A percentile compares a stretch with the other conserved stretches of the same genome.
Evolutionary conservation across 2,888 invertebrate genomes (phyloP).

Genomic region (Agrypnus murinus): DNA sequence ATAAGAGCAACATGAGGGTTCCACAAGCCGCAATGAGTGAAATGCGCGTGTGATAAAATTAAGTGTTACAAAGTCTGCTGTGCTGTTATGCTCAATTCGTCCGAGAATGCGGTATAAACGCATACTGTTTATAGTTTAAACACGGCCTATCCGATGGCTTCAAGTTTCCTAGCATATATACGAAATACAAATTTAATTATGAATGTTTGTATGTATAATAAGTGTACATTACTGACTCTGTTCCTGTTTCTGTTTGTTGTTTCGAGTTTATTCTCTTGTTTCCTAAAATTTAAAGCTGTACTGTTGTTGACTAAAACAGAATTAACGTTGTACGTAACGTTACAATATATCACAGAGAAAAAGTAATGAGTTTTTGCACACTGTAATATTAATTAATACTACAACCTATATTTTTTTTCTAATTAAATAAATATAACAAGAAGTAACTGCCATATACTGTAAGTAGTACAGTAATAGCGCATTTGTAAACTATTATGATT

Average conservation of each 20-base stretch:
- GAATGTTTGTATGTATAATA: conserved; percentile 63
- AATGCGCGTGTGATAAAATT: conserved; percentile 88
- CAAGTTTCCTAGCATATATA: conserved; percentile 55
- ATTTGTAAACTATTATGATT: conserved; percentile 18
- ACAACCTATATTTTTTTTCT: no score
- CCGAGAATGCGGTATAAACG: conserved; percentile 56
- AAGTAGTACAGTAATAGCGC: conserved; percentile 30
- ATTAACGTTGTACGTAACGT: conserved; percentile 19
- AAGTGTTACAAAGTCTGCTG: conserved; percentile 44
- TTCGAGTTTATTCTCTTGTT: conserved; percentile 48
- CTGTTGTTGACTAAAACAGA: conserved; percentile 34
- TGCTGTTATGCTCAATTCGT: conserved; percentile 59
- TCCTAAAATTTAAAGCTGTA: conserved; percentile 39
- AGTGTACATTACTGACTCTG: conserved; percentile 54
- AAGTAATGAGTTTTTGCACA: conserved; percentile 10
- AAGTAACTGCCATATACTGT: conserved; percentile 31
- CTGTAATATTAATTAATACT: no score
- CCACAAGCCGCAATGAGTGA: conserved; percentile 91
- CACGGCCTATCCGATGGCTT: conserved; percentile 59
- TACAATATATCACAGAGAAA: background rate
- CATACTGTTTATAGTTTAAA: conserved; percentile 47
- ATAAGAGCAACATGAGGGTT: conserved; percentile 76
- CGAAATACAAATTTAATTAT: conserved; percentile 61
- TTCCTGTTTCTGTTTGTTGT: conserved; percentile 53
- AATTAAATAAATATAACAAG: background rate